These are phyloP conservation scores for Platichthys stellatus DNA, from an alignment of 2,113 vertebrate genomes.

Conservation along the genomic window DNA sequence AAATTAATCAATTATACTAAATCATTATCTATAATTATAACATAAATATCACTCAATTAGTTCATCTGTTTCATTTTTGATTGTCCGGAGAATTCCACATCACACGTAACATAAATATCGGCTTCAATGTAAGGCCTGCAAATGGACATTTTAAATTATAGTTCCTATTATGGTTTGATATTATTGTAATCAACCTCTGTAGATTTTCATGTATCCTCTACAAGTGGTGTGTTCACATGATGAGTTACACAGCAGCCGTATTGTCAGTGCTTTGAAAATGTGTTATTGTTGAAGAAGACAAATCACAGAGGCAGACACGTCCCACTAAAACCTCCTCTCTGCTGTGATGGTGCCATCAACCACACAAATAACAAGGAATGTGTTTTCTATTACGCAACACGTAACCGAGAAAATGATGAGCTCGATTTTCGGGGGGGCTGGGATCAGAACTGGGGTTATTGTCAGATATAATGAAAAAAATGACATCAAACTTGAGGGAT, in stretches of 20 bases:
- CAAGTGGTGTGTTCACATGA: background rate
- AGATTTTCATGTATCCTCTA: no score
- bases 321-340: background rate
- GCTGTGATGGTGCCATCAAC: background rate
- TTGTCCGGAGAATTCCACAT: no score
- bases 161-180: no score
- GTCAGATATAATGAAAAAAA: constrained; percentile 37
- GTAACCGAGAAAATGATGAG: constrained; percentile 27
- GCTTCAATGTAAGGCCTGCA: no score
- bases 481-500: constrained; percentile 32
- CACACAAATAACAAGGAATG: constrained; percentile 30
- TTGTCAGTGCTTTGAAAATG: background rate
- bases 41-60: no score
- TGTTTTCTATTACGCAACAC: constrained; percentile 40
- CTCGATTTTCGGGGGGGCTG: constrained; percentile 10
- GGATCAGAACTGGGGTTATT: constrained; percentile 42
- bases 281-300: background rate
- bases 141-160: no score
- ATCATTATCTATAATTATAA: no score
- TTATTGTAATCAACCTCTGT: no score
- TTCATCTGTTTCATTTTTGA: no score
- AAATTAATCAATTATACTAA: no score
- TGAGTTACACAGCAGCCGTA: background rate
- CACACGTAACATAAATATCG: no score
- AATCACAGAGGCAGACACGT: background rate